A percentile compares a stretch with the other conserved stretches of the same genome.
Evolutionary conservation across 2,888 invertebrate species (phyloP).

Genomic region (Eupithecia exiguata): DNA sequence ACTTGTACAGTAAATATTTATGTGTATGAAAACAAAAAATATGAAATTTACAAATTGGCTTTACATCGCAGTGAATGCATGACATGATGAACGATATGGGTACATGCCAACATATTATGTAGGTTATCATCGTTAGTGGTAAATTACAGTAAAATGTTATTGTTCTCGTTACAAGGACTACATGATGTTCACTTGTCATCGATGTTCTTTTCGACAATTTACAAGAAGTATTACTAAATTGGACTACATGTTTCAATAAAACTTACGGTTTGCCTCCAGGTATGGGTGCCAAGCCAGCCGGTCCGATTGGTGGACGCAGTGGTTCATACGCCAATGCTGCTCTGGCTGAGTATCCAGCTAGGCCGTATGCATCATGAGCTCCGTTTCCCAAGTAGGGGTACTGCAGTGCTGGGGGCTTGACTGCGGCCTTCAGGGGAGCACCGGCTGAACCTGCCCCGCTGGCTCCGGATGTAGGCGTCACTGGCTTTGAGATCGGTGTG

Average conservation of each 20-base stretch:
- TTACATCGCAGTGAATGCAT: background rate
- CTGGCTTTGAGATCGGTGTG: constrained; percentile 95
- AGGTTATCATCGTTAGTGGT: constrained; percentile 4
- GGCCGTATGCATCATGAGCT: constrained; percentile 78
- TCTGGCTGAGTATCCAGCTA: constrained; percentile 80
- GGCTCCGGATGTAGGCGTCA: constrained; percentile 90
- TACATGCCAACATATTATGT: constrained; percentile 4
- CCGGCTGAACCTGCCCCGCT: constrained; percentile 84
- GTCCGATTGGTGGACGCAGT: constrained; percentile 78
- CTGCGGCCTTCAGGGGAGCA: constrained; percentile 82
- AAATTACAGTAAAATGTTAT: constrained; percentile 1
- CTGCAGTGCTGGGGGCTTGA: constrained; percentile 84
- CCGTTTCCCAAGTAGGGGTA: constrained; percentile 86
- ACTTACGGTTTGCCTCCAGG: constrained; percentile 95
- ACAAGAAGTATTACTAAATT: constrained; percentile 18
- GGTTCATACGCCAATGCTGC: constrained; percentile 81
- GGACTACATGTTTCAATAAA: constrained; percentile 29
- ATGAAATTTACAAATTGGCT: background rate
- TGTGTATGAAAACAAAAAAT: background rate
- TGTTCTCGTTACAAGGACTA: constrained; percentile 12
- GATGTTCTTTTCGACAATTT: background rate
- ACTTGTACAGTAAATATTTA: background rate
- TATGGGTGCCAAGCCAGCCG: constrained; percentile 86
- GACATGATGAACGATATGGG: background rate
- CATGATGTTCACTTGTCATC: constrained; percentile 14